phyloP scores from a whole-genome alignment of 1,140 invertebrate genomes.

The Drosophila truncata region DNA sequence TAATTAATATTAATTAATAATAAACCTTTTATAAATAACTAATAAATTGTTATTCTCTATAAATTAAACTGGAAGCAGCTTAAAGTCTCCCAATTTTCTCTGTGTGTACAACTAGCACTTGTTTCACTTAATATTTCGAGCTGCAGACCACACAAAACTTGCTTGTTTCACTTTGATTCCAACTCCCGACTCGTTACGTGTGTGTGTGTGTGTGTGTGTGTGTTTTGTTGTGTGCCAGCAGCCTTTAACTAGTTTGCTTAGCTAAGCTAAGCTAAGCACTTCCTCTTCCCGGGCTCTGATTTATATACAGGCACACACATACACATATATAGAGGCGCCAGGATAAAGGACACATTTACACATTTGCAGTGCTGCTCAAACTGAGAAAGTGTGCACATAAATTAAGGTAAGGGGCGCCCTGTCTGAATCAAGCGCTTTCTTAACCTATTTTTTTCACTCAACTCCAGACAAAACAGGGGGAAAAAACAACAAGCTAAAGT shows the following conservation, averaged over 20 bases:
- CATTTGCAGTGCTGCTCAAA: slow-evolving; percentile 63
- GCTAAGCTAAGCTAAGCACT: slow-evolving; percentile 77
- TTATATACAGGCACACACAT: slow-evolving; percentile 53
- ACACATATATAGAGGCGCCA: slow-evolving; percentile 6
- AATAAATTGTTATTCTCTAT: too few species aligned
- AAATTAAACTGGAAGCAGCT: too few species aligned
- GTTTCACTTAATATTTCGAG: slow-evolving; percentile 30
- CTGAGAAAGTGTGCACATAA: slow-evolving; percentile 76
- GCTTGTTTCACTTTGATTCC: slow-evolving; percentile 35
- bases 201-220: slow-evolving; percentile 11
- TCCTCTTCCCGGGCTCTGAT: slow-evolving; percentile 68
- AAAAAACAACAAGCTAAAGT: not conserved
- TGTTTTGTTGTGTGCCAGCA: slow-evolving; percentile 24
- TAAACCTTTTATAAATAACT: too few species aligned
- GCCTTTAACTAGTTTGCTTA: slow-evolving; percentile 61
- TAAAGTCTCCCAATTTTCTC: not conserved
- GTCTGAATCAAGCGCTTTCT: slow-evolving; percentile 56
- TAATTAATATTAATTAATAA: too few species aligned
- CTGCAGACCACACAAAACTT: slow-evolving; percentile 33
- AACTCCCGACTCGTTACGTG: not conserved
- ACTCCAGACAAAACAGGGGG: slow-evolving; percentile 1
- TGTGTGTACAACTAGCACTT: not conserved
- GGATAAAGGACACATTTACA: slow-evolving; percentile 12
- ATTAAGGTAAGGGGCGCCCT: slow-evolving; percentile 60
- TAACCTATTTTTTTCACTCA: slow-evolving; percentile 64